Conservation (phyloP, 2,888 invertebrate species). For the Aphidius colemani region DNA sequence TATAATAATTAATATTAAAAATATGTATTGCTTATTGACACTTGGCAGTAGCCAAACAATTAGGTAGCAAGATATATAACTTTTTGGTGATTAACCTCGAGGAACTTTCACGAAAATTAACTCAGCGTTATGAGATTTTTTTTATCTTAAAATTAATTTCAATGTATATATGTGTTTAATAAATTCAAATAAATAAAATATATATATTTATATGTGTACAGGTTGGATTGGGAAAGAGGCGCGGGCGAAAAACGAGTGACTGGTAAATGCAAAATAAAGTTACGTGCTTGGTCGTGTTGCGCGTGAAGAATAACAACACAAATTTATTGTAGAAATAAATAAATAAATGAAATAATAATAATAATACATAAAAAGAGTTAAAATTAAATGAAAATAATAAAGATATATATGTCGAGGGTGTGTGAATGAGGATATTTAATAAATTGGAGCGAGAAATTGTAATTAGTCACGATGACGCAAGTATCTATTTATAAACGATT, state of each 20-base stretch:
- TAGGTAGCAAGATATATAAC: constrained; percentile 30
- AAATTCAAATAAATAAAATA: background rate
- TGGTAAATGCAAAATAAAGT: constrained; percentile 23
- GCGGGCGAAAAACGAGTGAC: constrained; percentile 13
- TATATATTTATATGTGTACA: constrained; percentile 2
- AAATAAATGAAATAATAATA: constrained; percentile 4
- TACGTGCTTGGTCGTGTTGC: constrained; percentile 20
- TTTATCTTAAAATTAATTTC: constrained; percentile 3
- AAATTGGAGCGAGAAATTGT: no score
- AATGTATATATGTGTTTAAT: constrained; percentile 3
- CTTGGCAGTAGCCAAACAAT: constrained; percentile 24
- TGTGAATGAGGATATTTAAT: no score
- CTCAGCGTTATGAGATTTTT: constrained; percentile 3
- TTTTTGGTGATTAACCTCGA: constrained; percentile 35
- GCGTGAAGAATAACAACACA: constrained; percentile 10
- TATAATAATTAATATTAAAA: no score
- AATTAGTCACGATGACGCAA: no score
- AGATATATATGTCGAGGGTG: no score
- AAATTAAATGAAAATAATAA: background rate
- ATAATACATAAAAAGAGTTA: constrained; percentile 7
- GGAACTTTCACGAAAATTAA: constrained; percentile 28
- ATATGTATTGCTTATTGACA: no score
- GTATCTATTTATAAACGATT: no score
- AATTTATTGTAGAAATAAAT: background rate
- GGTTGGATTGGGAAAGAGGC: constrained; percentile 23